phyloP scores from a whole-genome alignment of 1,140 invertebrate species.

The Bombus waltoni region DNA sequence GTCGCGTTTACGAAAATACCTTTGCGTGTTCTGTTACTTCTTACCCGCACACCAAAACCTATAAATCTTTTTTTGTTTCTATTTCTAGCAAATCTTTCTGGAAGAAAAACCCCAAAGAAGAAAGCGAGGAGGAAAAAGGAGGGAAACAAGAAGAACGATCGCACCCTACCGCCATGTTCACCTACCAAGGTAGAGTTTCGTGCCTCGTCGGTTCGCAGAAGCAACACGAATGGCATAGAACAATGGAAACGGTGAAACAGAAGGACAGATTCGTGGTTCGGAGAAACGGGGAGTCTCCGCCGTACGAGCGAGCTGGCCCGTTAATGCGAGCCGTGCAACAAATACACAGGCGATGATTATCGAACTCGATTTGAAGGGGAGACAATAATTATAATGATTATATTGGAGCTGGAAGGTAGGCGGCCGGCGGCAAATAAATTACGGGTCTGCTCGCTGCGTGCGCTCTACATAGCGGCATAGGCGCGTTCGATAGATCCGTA shows the following conservation, averaged over 20 bases:
- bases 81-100: background rate
- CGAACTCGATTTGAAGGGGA: conserved; percentile 78
- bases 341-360: conserved; percentile 78
- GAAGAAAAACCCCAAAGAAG: background rate
- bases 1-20: background rate
- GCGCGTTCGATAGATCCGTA: conserved; percentile 79
- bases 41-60: too few species aligned
- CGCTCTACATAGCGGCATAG: conserved; percentile 78
- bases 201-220: background rate
- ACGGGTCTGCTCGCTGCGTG: conserved; percentile 78
- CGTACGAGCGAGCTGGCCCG: conserved; percentile 28
- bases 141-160: background rate
- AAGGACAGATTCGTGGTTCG: conserved; percentile 37
- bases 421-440: conserved; percentile 80
- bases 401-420: conserved; percentile 79
- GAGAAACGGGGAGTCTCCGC: conserved; percentile 38
- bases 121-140: background rate
- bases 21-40: background rate
- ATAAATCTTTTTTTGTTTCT: background rate
- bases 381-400: conserved; percentile 83
- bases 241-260: conserved; percentile 34
- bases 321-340: conserved; percentile 58
- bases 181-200: background rate
- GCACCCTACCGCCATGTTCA: background rate
- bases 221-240: conserved; percentile 30